Percentiles rank a stretch among this genome's conserved stretches.
Conservation (phyloP, 2,797 vertebrate genomes). For the Liasis olivaceus region DNA sequence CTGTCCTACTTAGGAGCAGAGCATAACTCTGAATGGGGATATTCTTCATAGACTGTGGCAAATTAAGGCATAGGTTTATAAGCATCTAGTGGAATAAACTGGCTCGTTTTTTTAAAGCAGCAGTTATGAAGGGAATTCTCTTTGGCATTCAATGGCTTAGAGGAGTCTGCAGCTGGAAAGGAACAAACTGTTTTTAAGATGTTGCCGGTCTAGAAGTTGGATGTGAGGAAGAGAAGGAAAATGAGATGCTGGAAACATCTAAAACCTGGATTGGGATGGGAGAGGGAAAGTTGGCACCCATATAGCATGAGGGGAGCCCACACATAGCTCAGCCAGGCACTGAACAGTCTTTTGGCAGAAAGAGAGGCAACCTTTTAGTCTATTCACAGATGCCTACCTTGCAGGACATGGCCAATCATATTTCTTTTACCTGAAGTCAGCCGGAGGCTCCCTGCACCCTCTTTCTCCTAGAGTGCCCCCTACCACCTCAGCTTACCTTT, state of each 20-base stretch:
- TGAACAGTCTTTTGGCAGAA: background rate
- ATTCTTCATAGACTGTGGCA: slow-evolving; percentile 29
- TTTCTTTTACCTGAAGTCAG: background rate
- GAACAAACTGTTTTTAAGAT: background rate
- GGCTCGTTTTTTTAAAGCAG: slow-evolving; percentile 1
- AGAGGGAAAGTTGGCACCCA: background rate
- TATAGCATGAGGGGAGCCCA: background rate
- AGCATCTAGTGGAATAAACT: slow-evolving; percentile 10
- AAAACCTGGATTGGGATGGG: background rate
- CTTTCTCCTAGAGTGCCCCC: background rate
- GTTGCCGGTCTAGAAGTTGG: background rate
- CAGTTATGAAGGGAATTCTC: background rate
- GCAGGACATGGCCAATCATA: background rate
- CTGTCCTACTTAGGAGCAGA: slow-evolving; percentile 41
- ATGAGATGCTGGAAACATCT: background rate
- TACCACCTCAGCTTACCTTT: background rate
- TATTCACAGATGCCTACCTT: background rate
- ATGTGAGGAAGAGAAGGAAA: background rate
- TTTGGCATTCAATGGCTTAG: slow-evolving; percentile 35
- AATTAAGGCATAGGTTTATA: slow-evolving; percentile 33
- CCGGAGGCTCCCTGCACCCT: background rate
- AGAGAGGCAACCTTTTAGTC: background rate
- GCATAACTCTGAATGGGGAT: slow-evolving; percentile 35
- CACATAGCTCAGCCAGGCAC: background rate
- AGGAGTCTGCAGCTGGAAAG: slow-evolving; percentile 12